Evolutionary conservation across 2,113 vertebrate genomes (phyloP).

Genomic region (Cephalopterus ornatus): DNA sequence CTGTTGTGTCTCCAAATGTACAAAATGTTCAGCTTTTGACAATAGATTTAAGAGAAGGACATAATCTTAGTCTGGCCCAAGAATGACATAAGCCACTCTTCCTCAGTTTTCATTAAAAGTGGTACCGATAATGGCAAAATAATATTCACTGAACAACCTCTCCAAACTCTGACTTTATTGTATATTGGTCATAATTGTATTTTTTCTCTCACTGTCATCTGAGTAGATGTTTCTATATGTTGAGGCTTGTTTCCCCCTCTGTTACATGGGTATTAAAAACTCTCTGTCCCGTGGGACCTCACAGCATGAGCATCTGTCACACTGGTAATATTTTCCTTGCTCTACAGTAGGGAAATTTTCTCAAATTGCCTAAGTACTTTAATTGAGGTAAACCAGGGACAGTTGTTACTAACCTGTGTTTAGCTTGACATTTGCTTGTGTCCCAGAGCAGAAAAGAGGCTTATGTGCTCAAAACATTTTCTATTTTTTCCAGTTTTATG

Average conservation of each 20-base stretch:
- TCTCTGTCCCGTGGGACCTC: background rate
- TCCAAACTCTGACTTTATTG: background rate
- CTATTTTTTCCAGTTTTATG: background rate
- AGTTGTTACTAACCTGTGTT: background rate
- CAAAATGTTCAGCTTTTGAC: background rate
- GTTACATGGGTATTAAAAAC: background rate
- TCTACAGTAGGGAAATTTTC: background rate
- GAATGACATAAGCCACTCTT: background rate
- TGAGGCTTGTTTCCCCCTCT: background rate
- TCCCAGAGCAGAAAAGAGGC: background rate
- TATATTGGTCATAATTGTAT: fast-evolving
- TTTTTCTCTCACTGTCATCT: background rate
- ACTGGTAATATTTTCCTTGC: background rate
- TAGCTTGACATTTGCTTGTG: background rate
- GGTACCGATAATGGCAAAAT: background rate
- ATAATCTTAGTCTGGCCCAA: background rate
- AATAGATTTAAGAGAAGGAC: background rate
- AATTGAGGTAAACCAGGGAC: background rate
- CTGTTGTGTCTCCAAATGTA: background rate
- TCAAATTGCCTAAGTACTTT: background rate
- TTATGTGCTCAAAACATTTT: background rate
- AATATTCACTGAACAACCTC: background rate
- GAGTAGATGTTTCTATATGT: background rate
- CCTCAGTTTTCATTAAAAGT: background rate
- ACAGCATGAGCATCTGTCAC: background rate